Percentiles rank a stretch among this genome's conserved stretches.
phyloP scores from a whole-genome alignment of 2,888 invertebrate genomes.

The Catocala sponsa region DNA sequence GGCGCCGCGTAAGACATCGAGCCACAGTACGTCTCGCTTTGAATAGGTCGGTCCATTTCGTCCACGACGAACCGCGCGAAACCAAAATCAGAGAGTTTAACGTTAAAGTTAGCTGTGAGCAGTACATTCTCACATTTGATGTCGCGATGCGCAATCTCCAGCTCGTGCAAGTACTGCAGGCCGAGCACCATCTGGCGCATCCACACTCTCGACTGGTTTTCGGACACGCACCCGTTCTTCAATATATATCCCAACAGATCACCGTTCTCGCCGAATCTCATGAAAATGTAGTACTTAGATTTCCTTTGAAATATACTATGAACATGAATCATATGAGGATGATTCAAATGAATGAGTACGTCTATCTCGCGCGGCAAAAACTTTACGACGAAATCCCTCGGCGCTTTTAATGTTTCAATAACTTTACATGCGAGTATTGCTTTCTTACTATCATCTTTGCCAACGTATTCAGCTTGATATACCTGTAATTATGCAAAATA shows the following conservation, averaged over 20 bases:
- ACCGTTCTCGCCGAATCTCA: constrained; percentile 93
- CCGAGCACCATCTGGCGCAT: constrained; percentile 90
- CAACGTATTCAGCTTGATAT: constrained; percentile 74
- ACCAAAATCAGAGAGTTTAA: constrained; percentile 95
- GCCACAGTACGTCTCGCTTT: constrained; percentile 95
- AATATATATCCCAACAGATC: constrained; percentile 92
- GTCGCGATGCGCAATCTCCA: constrained; percentile 93
- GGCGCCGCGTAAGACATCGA: constrained; percentile 96
- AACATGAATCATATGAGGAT: constrained; percentile 93
- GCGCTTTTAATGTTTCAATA: constrained; percentile 91
- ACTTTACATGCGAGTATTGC: constrained; percentile 91
- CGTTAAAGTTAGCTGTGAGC: constrained; percentile 91
- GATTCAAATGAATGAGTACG: constrained; percentile 91
- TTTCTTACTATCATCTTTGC: constrained; percentile 68
- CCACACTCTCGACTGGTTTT: constrained; percentile 92
- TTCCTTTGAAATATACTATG: constrained; percentile 93
- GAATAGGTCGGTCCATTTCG: constrained; percentile 72
- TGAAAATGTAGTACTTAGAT: constrained; percentile 92
- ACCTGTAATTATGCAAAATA: constrained; percentile 62
- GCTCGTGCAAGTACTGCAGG: constrained; percentile 91
- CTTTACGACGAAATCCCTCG: constrained; percentile 93
- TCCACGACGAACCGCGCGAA: constrained; percentile 89
- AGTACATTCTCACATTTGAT: constrained; percentile 95
- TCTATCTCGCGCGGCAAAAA: constrained; percentile 95
- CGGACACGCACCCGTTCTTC: constrained; percentile 90